phyloP scores from a whole-genome alignment of 2,113 vertebrate genomes.

The Capreolus pygargus region DNA sequence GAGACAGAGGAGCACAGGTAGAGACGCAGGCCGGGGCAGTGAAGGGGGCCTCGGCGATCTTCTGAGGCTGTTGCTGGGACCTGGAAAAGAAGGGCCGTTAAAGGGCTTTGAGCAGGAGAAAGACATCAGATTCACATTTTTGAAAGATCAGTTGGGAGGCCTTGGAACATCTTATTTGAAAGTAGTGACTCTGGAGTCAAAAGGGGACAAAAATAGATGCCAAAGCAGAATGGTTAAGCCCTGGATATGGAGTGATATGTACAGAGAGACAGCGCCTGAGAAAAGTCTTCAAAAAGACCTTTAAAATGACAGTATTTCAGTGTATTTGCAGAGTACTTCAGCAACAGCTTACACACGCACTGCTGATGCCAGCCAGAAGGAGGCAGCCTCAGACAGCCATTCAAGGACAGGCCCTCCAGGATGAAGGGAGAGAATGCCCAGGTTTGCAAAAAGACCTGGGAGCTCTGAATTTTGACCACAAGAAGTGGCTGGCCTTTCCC shows the following conservation, averaged over 20 bases:
- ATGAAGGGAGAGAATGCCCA: background rate
- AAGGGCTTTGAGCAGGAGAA: background rate
- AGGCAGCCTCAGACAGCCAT: constrained; percentile 29
- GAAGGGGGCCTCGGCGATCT: too few relatives aligned
- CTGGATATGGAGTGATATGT: background rate
- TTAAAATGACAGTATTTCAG: background rate
- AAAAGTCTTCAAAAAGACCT: background rate
- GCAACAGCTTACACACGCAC: background rate
- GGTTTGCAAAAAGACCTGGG: background rate
- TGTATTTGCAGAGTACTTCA: background rate
- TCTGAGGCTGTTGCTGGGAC: background rate
- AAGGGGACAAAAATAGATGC: background rate
- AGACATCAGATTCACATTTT: background rate
- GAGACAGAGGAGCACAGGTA: background rate
- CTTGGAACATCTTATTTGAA: background rate
- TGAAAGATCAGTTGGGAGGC: background rate
- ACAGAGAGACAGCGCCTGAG: rapidly evolving
- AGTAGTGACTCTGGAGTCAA: background rate
- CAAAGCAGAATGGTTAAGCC: background rate
- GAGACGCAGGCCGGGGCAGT: background rate
- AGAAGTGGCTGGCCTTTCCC: background rate
- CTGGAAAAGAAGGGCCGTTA: background rate
- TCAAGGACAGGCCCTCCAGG: background rate
- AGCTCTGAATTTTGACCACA: background rate
- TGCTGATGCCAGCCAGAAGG: background rate